Evolutionary conservation across 1,140 invertebrate species (phyloP).

Genomic region (Intoshia linei): DNA sequence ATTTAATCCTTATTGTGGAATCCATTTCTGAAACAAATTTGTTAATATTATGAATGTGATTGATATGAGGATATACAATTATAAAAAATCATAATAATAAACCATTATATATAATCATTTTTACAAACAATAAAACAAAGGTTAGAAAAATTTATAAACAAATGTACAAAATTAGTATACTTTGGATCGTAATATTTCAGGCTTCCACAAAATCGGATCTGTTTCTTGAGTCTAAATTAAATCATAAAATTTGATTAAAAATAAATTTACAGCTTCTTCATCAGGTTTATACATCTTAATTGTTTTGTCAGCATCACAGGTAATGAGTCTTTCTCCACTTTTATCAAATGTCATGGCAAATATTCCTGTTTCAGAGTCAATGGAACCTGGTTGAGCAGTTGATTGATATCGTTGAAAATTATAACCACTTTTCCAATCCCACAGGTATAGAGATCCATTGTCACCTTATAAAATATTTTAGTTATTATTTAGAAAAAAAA

Average conservation of each 20-base stretch:
- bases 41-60: background rate
- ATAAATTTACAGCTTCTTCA: constrained; percentile 38
- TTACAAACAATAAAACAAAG: background rate
- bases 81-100: background rate
- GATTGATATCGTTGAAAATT: constrained; percentile 77
- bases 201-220: constrained; percentile 81
- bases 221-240: constrained; percentile 49
- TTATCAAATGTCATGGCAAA: constrained; percentile 76
- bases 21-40: background rate
- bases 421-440: constrained; percentile 93
- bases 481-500: background rate
- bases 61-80: background rate
- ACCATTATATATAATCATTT: constrained; percentile 1
- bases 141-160: background rate
- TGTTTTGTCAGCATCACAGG: constrained; percentile 89
- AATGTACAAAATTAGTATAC: constrained; percentile 34
- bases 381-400: constrained; percentile 81
- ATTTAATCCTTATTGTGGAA: background rate
- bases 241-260: constrained; percentile 8
- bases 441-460: constrained; percentile 85
- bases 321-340: constrained; percentile 59
- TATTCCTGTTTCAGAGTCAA: constrained; percentile 87
- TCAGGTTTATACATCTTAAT: constrained; percentile 98
- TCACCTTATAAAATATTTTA: constrained; percentile 28
- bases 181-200: constrained; percentile 56